Conservation (phyloP, 2,113 vertebrate species). For the Varanus salvator region DNA sequence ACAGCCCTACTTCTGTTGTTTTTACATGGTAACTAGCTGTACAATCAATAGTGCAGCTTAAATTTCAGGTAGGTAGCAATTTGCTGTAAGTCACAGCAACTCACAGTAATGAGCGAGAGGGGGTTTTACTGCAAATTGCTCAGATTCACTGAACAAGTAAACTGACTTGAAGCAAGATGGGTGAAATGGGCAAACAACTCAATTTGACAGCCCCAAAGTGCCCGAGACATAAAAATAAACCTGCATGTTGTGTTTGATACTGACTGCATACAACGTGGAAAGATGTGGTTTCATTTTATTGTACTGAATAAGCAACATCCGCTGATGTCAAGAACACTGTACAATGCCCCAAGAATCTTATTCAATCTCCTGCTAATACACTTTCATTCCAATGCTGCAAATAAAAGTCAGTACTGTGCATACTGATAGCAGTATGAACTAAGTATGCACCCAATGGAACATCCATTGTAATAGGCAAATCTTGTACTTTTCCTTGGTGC, state of each 20-base stretch:
- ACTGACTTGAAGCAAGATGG: not conserved
- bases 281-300: not conserved
- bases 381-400: not conserved
- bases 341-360: not conserved
- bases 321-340: not conserved
- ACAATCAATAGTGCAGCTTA: not conserved
- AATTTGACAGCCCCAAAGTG: not conserved
- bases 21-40: not conserved
- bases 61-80: not conserved
- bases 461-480: not conserved
- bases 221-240: not conserved
- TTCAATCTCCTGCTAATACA: not conserved
- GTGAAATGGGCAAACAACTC: not conserved
- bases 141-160: not conserved
- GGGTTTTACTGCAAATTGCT: slow-evolving; percentile 13
- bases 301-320: not conserved
- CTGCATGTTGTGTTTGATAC: not conserved
- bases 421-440: slow-evolving; percentile 12
- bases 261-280: not conserved
- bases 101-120: not conserved
- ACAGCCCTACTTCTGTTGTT: not conserved
- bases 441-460: not conserved
- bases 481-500: not conserved
- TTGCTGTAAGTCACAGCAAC: not conserved
- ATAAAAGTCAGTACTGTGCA: not conserved